Conservation (phyloP, 2,113 vertebrate species). For the Stictonetta naevosa region DNA sequence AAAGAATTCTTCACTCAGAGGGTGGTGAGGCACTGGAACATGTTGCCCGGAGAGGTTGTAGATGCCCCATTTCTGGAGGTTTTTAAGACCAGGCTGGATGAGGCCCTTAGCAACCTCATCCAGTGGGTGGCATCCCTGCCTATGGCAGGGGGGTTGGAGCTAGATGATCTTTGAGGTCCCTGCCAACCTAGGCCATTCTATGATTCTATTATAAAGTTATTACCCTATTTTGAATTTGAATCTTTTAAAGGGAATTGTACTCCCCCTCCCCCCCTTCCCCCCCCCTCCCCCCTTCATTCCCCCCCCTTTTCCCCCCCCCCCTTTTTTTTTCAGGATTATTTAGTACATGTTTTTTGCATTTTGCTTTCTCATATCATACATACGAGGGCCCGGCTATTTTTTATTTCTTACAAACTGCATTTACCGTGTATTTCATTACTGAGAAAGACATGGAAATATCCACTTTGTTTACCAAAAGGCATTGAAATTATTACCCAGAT, state of each 20-base stretch:
- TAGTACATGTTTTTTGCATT: neutral
- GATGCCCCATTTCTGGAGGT: too few species aligned
- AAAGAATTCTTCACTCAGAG: neutral
- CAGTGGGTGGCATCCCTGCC: too few species aligned
- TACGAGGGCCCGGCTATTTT: neutral
- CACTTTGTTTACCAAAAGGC: neutral
- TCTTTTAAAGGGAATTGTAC: neutral
- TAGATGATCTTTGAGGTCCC: too few species aligned
- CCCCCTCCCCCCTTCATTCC: too few species aligned
- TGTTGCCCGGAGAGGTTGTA: too few species aligned
- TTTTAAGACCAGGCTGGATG: too few species aligned
- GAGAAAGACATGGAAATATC: neutral
- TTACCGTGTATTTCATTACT: neutral
- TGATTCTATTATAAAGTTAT: too few species aligned
- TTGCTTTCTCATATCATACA: neutral
- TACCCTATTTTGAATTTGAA: neutral
- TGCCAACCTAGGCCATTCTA: too few species aligned
- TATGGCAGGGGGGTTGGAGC: too few species aligned
- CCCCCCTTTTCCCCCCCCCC: neutral
- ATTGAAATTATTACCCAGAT: neutral
- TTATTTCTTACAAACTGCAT: neutral
- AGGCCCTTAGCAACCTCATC: too few species aligned
- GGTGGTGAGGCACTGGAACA: too few species aligned
- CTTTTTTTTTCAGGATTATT: neutral
- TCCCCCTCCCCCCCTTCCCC: neutral